Percentiles rank a stretch among this genome's conserved stretches.
These are phyloP conservation scores for Drosophila leonis DNA, from an alignment of 2,888 invertebrate species.

Conservation along the genomic window DNA sequence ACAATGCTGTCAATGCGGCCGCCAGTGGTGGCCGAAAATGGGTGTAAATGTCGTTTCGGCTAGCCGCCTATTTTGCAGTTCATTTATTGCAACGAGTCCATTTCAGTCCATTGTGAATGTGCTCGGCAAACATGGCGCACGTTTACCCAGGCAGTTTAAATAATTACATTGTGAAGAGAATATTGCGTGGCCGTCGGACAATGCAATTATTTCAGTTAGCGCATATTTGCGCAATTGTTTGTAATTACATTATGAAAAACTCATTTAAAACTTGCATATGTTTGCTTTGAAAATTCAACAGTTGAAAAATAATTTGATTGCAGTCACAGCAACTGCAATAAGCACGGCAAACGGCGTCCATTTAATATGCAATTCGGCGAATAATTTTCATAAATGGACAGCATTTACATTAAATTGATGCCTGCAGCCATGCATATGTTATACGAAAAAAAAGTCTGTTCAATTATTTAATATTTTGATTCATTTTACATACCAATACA, in stretches of 20 bases:
- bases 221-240: conserved; percentile 56
- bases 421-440: conserved; percentile 10
- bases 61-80: conserved; percentile 69
- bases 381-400: conserved; percentile 23
- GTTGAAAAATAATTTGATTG: conserved; percentile 10
- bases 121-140: conserved; percentile 28
- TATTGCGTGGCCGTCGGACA: conserved; percentile 44
- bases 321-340: conserved; percentile 3
- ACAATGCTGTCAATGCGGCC: conserved; percentile 60
- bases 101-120: conserved; percentile 28
- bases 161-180: conserved; percentile 71
- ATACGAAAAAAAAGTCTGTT: not conserved
- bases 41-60: conserved; percentile 52
- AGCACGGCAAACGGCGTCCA: conserved; percentile 1
- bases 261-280: conserved; percentile 55
- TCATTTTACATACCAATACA: not conserved
- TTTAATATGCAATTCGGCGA: conserved; percentile 18
- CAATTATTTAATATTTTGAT: not conserved
- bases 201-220: conserved; percentile 68
- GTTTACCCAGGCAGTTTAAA: conserved; percentile 51
- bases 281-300: conserved; percentile 22
- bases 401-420: conserved; percentile 20
- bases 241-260: conserved; percentile 66
- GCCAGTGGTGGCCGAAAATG: conserved; percentile 38
- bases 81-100: conserved; percentile 54